A percentile compares a stretch with the other conserved stretches of the same genome.
These are phyloP conservation scores for Tyto alba DNA, from an alignment of 2,113 vertebrate genomes.

Conservation along the genomic window DNA sequence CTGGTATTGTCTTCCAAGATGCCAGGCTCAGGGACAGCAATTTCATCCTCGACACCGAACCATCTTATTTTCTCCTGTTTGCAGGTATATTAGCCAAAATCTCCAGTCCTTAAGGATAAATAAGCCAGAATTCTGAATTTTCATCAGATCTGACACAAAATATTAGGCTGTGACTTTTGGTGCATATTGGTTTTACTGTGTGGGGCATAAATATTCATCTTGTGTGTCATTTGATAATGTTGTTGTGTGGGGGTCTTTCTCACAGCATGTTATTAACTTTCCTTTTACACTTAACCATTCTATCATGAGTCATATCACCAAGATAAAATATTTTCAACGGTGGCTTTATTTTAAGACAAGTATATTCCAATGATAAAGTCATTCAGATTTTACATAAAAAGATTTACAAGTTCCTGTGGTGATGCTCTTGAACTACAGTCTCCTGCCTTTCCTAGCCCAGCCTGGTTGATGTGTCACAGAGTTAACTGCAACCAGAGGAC, in stretches of 20 bases:
- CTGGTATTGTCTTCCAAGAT: accelerated
- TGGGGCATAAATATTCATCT: not conserved
- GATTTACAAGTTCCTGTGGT: not conserved
- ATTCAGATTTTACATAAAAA: not conserved
- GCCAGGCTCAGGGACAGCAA: not conserved
- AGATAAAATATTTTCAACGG: not conserved
- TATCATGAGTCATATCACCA: not conserved
- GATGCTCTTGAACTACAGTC: not conserved
- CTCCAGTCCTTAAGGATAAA: not conserved
- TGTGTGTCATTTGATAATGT: not conserved
- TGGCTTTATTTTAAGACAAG: not conserved
- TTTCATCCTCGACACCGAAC: not conserved
- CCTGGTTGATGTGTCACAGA: not conserved
- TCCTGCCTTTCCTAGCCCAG: not conserved
- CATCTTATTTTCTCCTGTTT: not conserved
- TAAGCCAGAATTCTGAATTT: not conserved
- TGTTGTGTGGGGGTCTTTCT: not conserved
- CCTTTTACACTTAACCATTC: not conserved
- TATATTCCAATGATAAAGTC: constrained; percentile 4
- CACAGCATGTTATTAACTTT: not conserved
- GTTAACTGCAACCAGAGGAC: not conserved
- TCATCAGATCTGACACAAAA: not conserved
- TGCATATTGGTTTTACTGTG: not conserved
- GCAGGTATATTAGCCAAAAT: not conserved
- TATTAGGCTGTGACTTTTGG: not conserved